Evolutionary conservation across 2,113 vertebrate genomes (phyloP).

Genomic region (Empidonax alnorum): DNA sequence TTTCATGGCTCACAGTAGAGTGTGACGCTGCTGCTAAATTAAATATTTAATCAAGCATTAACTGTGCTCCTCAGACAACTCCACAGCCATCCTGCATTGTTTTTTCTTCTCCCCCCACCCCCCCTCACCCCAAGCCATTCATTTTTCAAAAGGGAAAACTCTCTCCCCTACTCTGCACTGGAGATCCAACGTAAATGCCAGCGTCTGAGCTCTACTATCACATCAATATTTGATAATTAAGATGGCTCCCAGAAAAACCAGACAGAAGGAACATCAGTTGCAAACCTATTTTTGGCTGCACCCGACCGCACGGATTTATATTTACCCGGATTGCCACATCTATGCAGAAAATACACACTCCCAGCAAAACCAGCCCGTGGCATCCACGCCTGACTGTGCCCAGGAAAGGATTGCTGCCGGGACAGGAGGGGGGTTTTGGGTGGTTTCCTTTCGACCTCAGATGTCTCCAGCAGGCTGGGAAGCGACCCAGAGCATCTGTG

Average conservation of each 20-base stretch:
- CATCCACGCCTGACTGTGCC: background rate
- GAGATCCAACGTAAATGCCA: background rate
- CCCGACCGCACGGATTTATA: background rate
- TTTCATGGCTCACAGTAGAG: slow-evolving; percentile 49
- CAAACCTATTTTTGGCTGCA: background rate
- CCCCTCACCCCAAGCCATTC: background rate
- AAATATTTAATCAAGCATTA: slow-evolving; percentile 61
- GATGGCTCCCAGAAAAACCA: slow-evolving; percentile 9
- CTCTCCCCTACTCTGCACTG: background rate
- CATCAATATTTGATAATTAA: slow-evolving; percentile 40
- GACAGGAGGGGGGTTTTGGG: slow-evolving; percentile 12
- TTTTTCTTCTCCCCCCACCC: background rate
- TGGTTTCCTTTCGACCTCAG: slow-evolving; percentile 34
- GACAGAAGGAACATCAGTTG: background rate
- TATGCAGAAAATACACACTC: background rate
- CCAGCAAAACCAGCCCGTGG: background rate
- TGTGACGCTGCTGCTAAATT: slow-evolving; percentile 48
- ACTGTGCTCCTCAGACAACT: slow-evolving; percentile 28
- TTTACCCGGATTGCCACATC: slow-evolving; percentile 28
- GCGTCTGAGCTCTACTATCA: background rate
- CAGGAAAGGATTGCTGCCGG: background rate
- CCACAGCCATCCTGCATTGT: background rate
- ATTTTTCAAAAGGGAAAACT: background rate
- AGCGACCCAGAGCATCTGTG: background rate
- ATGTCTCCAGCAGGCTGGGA: background rate